Evolutionary conservation across 2,113 vertebrate species (phyloP), one percentile per base, ranked within the genome.

Genomic region (Cephalopholis sonnerati): DNA sequence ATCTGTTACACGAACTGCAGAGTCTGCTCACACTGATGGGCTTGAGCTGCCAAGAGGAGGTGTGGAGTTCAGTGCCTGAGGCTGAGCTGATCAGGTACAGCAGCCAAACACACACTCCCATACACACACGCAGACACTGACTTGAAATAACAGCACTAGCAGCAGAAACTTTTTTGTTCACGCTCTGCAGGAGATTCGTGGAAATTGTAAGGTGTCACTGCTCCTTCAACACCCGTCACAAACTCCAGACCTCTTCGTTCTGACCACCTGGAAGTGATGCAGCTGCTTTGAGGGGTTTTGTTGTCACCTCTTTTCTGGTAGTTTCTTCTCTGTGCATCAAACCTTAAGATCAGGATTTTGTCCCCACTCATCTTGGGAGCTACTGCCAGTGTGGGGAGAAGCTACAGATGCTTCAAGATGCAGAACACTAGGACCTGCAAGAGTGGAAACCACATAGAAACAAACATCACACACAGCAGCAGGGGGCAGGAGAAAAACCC

Each of bases 11-110:
- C 22, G 61, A 55, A 64, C 16, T 54, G 32, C 48, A 65, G 16
- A 67, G 25, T 16, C 65, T 20, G n/a, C 65, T 65, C 25, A 67
- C 16, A 50, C 44, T 29, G 62, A 20, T 24, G 3, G 25, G 53
- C 27, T 64, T 75, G 59, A 39, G 61, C 61, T 29, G 36, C 36
- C 74, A 76, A n/a, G 62, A 55, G 36, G 17, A 54, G 50, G 74
- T 76, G 32, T 76, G 41, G 48, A 46, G 17, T 22, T 11, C 18
- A 18, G 10, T 3, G 46, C 62, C 62, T 6, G 6, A 44, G 24
- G 62, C 74, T 29, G 36, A 54, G 20, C n/a, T 65, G 29, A 44
- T 76, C n/a, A 55, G 74, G 74, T 76, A 25, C 50, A 54, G 32
- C 74, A 65, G 48, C 22, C 48, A 63, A 41, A 44, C 20, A 12